Evolutionary conservation across 1,140 invertebrate genomes (phyloP).

Genomic region (Tribolium castaneum): DNA sequence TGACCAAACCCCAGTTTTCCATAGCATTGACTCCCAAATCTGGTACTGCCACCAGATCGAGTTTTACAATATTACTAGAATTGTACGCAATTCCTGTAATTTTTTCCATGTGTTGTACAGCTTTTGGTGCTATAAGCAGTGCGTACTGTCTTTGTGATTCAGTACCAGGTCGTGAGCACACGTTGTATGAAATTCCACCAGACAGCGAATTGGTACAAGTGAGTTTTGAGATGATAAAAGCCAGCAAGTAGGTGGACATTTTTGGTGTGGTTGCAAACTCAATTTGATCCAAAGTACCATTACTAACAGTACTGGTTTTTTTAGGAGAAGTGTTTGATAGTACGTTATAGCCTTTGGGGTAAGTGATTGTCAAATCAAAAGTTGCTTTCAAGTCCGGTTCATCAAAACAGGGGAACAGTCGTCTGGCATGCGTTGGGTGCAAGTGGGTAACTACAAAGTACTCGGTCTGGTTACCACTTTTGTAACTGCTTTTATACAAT

Average conservation of each 20-base stretch:
- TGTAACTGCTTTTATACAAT: constrained; percentile 54
- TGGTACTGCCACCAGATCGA: constrained; percentile 76
- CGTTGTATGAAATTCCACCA: background rate
- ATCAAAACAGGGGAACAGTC: constrained; percentile 90
- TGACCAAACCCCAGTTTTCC: constrained; percentile 84
- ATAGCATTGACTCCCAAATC: constrained; percentile 86
- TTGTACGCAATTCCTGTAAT: constrained; percentile 45
- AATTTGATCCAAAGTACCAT: background rate
- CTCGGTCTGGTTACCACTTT: constrained; percentile 41
- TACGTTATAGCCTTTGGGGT: constrained; percentile 66
- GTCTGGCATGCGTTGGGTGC: constrained; percentile 81
- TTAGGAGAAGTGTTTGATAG: constrained; percentile 66
- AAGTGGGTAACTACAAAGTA: constrained; percentile 80
- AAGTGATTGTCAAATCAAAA: constrained; percentile 76
- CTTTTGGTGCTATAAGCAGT: background rate
- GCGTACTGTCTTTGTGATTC: background rate
- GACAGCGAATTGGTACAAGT: background rate
- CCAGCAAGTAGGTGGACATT: constrained; percentile 83
- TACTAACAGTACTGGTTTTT: background rate
- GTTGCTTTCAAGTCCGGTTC: constrained; percentile 86
- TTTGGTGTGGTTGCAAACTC: constrained; percentile 69
- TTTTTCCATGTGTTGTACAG: background rate
- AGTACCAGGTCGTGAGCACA: background rate
- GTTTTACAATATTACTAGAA: constrained; percentile 70
- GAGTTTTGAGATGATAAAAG: constrained; percentile 68